Conservation (phyloP, 2,113 vertebrate genomes). For the Otus sunia region DNA sequence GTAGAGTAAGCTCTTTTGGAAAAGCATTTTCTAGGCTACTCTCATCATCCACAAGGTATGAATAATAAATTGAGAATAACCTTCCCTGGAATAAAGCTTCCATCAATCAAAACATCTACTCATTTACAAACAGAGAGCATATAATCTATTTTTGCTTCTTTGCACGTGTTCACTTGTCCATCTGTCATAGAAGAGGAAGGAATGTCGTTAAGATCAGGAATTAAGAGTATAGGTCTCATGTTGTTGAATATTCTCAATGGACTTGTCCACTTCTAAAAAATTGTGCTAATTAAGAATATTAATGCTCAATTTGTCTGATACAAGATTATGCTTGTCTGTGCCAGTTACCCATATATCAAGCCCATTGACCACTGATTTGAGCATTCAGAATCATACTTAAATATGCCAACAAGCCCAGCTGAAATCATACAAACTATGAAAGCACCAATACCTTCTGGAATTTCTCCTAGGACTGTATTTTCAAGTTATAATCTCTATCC, state of each 20-base stretch:
- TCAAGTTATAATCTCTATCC: background rate
- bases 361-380: background rate
- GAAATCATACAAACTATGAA: background rate
- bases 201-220: background rate
- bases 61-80: conserved; percentile 48
- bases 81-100: background rate
- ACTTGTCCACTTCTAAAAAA: background rate
- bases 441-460: background rate
- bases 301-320: background rate
- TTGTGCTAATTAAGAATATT: background rate
- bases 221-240: background rate
- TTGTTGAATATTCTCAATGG: background rate
- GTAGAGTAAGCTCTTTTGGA: background rate
- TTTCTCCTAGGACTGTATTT: background rate
- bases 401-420: background rate
- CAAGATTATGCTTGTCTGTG: background rate
- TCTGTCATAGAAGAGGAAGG: background rate
- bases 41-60: background rate
- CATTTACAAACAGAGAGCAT: background rate
- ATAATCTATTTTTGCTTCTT: background rate
- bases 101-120: conserved; percentile 38
- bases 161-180: background rate
- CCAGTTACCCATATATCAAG: background rate
- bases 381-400: background rate
- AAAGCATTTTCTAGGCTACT: background rate